Evolutionary conservation across 2,797 vertebrate genomes (phyloP), one percentile per base, ranked within the genome.

Genomic region (Urocyon cinereoargenteus): DNA sequence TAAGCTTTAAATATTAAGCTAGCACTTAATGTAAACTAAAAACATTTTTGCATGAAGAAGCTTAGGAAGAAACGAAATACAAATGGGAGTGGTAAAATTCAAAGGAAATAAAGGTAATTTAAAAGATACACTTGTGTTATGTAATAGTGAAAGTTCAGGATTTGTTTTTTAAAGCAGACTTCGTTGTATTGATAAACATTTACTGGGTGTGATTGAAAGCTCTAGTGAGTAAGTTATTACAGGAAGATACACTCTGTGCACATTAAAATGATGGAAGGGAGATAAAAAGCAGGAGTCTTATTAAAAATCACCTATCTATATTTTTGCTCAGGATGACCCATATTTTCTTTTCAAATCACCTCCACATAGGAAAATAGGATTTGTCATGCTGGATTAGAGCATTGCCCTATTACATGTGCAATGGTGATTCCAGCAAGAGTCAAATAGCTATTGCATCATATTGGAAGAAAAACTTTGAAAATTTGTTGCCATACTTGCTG

Each of bases 251-350:
- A 79, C 62, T 83, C 45, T 62, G 10, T 92, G 70, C 22, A 81
- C 57, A 82, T 90, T 87, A 66, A 81, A 96, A 91, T 91, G 89
- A 91, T 40, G 14, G 24, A 75, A 92, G 40, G 4, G 19, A 95
- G 90, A 94, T 88, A 90, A 92, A 96, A 59, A 77, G 55, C 68
- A 40, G 45, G 75, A 88, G 77, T 91, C 86, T 92, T 97, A 86
- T 92, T 92, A 88, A 77, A 97, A 97, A 95, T 62, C 18, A 57
- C 66, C 28, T 72, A 59, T 82, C 66, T 94, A 9, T 87, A 88
- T 82, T 90, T 94, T 88, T 88, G 22, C 59, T 57, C 49, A 78
- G 77, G 5, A 94, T 83, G 82, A 36, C 78, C 66, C 15, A 55
- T 26, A 92, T 88, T 97, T 98, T 92, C 61, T 73, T 21, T 49